Evolutionary conservation across 2,888 invertebrate genomes (phyloP).

Genomic region (Hydroisotoma schaefferi): DNA sequence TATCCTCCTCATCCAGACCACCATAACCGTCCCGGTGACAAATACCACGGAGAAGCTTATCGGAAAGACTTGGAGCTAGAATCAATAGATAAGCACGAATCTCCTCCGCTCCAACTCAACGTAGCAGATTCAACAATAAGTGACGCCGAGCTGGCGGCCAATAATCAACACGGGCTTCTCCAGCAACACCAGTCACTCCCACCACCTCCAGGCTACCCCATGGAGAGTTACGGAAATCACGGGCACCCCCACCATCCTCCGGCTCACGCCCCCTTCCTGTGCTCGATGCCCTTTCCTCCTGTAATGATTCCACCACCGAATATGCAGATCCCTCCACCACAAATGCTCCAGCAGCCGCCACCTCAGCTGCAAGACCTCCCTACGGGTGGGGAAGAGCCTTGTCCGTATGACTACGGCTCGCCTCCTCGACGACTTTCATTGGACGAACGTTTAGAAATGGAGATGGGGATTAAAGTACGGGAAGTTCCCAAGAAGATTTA

Average conservation of each 20-base stretch:
- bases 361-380: background rate
- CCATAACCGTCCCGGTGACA: background rate
- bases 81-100: background rate
- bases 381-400: background rate
- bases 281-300: conserved; percentile 11
- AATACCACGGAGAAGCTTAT: background rate
- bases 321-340: background rate
- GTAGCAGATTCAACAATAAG: conserved; percentile 59
- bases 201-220: background rate
- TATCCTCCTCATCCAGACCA: background rate
- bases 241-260: background rate
- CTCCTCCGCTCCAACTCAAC: conserved; percentile 53
- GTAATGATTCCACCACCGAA: conserved; percentile 15
- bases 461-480: conserved; percentile 54
- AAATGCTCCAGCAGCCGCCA: background rate
- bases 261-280: background rate
- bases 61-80: background rate
- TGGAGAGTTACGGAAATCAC: background rate
- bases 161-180: conserved; percentile 9
- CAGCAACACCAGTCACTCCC: background rate
- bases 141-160: conserved; percentile 54
- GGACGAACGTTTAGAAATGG: conserved; percentile 61
- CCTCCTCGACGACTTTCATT: conserved; percentile 61
- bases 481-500: conserved; percentile 23
- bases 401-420: conserved; percentile 23